Evolutionary conservation across 2,888 invertebrate species (phyloP).

Genomic region (Steromphala cineraria): DNA sequence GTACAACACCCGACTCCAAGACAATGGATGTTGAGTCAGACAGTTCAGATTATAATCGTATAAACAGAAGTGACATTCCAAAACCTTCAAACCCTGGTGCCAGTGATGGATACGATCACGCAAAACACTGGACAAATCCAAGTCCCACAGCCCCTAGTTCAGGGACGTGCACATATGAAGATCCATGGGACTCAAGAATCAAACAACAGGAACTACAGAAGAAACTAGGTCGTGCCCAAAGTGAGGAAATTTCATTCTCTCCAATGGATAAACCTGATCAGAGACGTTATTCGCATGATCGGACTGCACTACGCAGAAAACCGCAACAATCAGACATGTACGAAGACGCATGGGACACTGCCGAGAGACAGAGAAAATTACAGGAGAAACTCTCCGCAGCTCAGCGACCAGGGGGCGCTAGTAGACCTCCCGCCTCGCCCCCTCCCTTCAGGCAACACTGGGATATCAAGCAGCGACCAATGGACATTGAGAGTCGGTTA

Average conservation of each 20-base stretch:
- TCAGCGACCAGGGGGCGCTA: background rate
- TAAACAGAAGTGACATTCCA: background rate
- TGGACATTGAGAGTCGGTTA: constrained; percentile 46
- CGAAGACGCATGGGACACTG: constrained; percentile 68
- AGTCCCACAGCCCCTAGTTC: background rate
- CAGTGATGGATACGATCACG: background rate
- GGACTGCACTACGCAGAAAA: background rate
- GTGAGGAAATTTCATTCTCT: background rate
- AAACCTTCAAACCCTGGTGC: background rate
- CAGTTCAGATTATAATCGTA: background rate
- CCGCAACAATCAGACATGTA: constrained; percentile 36
- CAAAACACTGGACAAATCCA: background rate
- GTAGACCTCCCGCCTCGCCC: background rate
- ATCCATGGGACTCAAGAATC: constrained; percentile 61
- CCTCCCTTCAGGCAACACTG: constrained; percentile 61
- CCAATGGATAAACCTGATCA: background rate
- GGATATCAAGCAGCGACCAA: constrained; percentile 53
- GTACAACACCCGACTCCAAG: background rate
- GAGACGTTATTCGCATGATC: background rate
- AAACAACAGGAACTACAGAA: constrained; percentile 47
- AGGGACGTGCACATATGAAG: constrained; percentile 47
- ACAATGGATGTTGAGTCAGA: background rate
- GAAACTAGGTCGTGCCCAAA: constrained; percentile 28
- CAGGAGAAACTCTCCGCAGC: constrained; percentile 63
- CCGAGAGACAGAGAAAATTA: constrained; percentile 61